phyloP scores from a whole-genome alignment of 2,888 invertebrate species.

The Drosophila barbarae region DNA sequence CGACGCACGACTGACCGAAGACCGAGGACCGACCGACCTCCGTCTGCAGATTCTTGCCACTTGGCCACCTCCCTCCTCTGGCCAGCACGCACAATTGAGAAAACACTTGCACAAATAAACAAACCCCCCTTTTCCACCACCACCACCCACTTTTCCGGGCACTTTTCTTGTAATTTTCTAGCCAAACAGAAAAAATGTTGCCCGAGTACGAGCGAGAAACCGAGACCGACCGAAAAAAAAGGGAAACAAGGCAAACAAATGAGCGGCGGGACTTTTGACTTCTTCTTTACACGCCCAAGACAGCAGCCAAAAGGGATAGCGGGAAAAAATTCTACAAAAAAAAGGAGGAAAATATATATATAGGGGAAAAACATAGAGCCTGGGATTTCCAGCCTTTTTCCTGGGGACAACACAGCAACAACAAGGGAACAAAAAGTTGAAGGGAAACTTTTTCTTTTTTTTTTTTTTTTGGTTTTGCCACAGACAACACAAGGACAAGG shows the following conservation, averaged over 20 bases:
- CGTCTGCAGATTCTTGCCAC: conserved; percentile 16
- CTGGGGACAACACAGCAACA: conserved; percentile 30
- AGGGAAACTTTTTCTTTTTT: conserved; percentile 57
- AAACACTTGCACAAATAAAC: conserved; percentile 72
- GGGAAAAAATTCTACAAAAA: conserved; percentile 12
- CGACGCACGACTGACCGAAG: conserved; percentile 49
- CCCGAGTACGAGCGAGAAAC: conserved; percentile 27
- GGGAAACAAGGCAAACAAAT: conserved; percentile 69
- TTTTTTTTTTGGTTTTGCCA: conserved; percentile 1
- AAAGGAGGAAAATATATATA: conserved; percentile 1
- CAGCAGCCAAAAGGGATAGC: conserved; percentile 20
- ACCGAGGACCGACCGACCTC: conserved; percentile 15
- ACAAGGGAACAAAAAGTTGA: conserved; percentile 53
- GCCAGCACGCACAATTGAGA: conserved; percentile 70
- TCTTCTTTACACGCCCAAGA: conserved; percentile 61
- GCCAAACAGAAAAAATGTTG: conserved; percentile 58
- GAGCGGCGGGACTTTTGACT: conserved; percentile 71
- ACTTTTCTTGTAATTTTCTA: conserved; percentile 73
- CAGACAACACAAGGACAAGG: conserved; percentile 25
- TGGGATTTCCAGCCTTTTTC: conserved; percentile 51
- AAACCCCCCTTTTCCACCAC: conserved; percentile 41
- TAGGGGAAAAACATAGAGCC: conserved; percentile 16
- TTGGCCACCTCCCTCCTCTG: conserved; percentile 17
- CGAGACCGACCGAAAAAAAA: conserved; percentile 24
- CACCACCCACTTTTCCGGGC: conserved; percentile 47